Percentiles rank a stretch among this genome's conserved stretches.
phyloP scores from a whole-genome alignment of 1,140 invertebrate genomes.

The Heterodera schachtii region DNA sequence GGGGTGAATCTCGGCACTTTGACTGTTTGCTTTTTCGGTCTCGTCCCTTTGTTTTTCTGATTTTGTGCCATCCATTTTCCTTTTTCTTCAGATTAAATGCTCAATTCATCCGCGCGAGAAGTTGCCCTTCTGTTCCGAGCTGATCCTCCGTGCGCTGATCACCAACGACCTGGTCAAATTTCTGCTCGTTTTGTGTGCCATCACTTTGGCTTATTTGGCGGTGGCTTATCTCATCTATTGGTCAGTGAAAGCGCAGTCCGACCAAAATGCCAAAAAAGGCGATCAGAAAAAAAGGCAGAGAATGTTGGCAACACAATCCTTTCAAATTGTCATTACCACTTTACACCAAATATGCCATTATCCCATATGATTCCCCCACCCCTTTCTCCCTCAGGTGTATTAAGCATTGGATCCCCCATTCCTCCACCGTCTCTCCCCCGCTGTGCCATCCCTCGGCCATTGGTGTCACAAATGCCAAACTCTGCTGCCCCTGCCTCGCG shows the following conservation, averaged over 20 bases:
- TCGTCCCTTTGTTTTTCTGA: no score
- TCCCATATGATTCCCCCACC: no score
- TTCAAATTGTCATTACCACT: no score
- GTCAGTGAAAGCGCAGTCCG: slow-evolving; percentile 21
- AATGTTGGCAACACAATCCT: no score
- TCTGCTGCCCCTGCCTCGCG: background rate
- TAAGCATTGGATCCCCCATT: slow-evolving; percentile 36
- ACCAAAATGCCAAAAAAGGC: background rate
- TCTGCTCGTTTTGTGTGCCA: slow-evolving; percentile 52
- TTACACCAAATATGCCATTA: no score
- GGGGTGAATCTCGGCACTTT: no score
- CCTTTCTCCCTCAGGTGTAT: slow-evolving; percentile 6
- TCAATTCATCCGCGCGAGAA: slow-evolving; percentile 53
- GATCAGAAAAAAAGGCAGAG: no score
- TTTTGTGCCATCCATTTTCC: no score
- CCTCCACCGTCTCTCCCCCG: background rate
- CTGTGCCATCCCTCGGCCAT: background rate
- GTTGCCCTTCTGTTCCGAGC: slow-evolving; percentile 50
- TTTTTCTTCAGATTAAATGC: slow-evolving; percentile 40
- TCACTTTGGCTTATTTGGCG: slow-evolving; percentile 55
- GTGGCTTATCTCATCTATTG: slow-evolving; percentile 61
- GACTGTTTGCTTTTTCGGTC: no score
- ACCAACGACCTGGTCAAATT: slow-evolving; percentile 58
- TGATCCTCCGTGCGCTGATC: slow-evolving; percentile 54
- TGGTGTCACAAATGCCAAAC: background rate